Evolutionary conservation across 2,888 invertebrate species (phyloP).

Genomic region (Muschampia plurimacula): DNA sequence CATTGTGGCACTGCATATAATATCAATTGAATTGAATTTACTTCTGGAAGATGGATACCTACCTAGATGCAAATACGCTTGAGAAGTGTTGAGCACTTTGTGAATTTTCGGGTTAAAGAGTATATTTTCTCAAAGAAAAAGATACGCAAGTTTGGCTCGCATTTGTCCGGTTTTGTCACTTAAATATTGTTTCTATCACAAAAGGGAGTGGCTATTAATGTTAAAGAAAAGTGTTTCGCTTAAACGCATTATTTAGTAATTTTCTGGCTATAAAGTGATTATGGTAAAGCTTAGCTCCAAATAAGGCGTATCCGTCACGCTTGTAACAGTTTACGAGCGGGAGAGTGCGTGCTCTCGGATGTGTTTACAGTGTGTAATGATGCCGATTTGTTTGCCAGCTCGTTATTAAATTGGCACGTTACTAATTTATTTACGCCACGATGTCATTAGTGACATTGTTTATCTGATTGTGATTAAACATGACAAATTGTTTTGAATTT

Average conservation of each 20-base stretch:
- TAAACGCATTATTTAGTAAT: not conserved
- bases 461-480: conserved; percentile 9
- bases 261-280: conserved; percentile 18
- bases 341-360: not conserved
- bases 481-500: not conserved
- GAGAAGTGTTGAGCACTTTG: too few species aligned
- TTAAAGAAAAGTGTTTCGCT: too few species aligned
- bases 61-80: too few species aligned
- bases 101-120: too few species aligned
- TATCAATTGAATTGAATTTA: too few species aligned
- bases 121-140: too few species aligned
- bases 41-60: too few species aligned
- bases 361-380: conserved; percentile 4
- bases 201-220: too few species aligned
- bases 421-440: conserved; percentile 22
- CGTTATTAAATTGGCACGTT: conserved; percentile 19
- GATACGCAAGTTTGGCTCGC: too few species aligned
- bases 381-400: conserved; percentile 7
- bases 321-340: conserved; percentile 5
- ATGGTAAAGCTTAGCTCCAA: conserved; percentile 10
- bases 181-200: too few species aligned
- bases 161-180: too few species aligned
- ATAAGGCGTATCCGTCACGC: conserved; percentile 28
- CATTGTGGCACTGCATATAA: too few species aligned
- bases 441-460: conserved; percentile 13